A percentile compares a stretch with the other conserved stretches of the same genome.
Evolutionary conservation across 2,888 invertebrate genomes (phyloP).

Genomic region (Cosmopolites sordidus): DNA sequence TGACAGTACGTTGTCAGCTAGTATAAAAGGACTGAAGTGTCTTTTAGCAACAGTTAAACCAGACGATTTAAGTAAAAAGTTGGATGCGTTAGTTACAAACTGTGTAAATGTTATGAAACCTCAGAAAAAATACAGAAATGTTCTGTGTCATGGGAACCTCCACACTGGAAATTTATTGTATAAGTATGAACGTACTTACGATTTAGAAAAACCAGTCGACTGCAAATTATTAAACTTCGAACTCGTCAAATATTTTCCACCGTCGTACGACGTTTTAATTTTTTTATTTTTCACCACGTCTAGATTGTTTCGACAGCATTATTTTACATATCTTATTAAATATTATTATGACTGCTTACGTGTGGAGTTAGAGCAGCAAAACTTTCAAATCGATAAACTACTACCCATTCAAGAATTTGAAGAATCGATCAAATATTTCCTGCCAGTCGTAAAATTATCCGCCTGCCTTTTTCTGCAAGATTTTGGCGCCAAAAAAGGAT

Average conservation of each 20-base stretch:
- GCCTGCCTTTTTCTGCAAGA: conserved; percentile 16
- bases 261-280: conserved; percentile 25
- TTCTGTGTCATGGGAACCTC: conserved; percentile 25
- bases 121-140: conserved; percentile 21
- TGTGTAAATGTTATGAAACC: conserved; percentile 15
- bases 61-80: conserved; percentile 5
- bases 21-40: conserved; percentile 18
- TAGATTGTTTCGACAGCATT: conserved; percentile 23
- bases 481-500: conserved; percentile 20
- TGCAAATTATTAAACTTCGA: conserved; percentile 24
- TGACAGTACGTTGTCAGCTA: conserved; percentile 2
- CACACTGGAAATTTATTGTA: conserved; percentile 24
- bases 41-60: conserved; percentile 9
- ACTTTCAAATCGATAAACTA: conserved; percentile 14
- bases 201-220: no score
- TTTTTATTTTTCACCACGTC: conserved; percentile 19
- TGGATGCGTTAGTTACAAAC: conserved; percentile 12
- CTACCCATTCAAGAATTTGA: conserved; percentile 22
- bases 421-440: conserved; percentile 16
- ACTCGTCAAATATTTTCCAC: conserved; percentile 19
- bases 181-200: conserved; percentile 20
- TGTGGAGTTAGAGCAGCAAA: conserved; percentile 15
- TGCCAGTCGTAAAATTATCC: conserved; percentile 23
- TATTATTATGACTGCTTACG: conserved; percentile 23
- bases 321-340: conserved; percentile 22